These are phyloP conservation scores for Apocheima hispidaria DNA, from an alignment of 2,888 invertebrate species.

Conservation along the genomic window DNA sequence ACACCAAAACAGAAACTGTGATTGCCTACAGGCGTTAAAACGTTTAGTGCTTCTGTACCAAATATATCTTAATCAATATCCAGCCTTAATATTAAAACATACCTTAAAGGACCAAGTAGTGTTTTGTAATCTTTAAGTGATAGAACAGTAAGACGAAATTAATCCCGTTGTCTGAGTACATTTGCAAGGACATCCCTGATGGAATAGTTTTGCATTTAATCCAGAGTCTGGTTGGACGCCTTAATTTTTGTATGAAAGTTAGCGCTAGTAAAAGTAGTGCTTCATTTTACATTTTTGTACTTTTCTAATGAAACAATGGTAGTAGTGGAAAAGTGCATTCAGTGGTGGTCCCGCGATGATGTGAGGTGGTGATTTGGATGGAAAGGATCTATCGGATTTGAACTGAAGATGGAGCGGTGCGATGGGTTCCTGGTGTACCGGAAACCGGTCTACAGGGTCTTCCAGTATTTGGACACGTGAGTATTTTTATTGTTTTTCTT, in stretches of 20 bases:
- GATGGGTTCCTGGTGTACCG: slow-evolving; percentile 93
- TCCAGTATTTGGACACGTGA: slow-evolving; percentile 94
- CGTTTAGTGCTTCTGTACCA: slow-evolving; percentile 73
- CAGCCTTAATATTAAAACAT: slow-evolving; percentile 71
- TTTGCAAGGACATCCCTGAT: background rate
- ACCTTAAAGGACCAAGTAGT: slow-evolving; percentile 80
- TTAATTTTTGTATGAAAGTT: slow-evolving; percentile 72
- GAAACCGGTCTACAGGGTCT: slow-evolving; percentile 92
- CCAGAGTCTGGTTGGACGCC: slow-evolving; percentile 59
- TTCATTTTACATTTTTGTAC: slow-evolving; percentile 43
- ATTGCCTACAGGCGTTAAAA: slow-evolving; percentile 80
- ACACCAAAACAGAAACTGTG: slow-evolving; percentile 60
- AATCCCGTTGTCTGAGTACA: background rate
- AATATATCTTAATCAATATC: slow-evolving; percentile 68
- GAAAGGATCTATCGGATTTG: slow-evolving; percentile 45
- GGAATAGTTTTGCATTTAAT: slow-evolving; percentile 1
- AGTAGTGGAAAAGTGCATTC: slow-evolving; percentile 35
- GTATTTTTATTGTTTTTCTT: slow-evolving; percentile 62
- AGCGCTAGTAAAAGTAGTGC: slow-evolving; percentile 50
- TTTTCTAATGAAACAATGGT: slow-evolving; percentile 32
- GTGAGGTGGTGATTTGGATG: slow-evolving; percentile 50
- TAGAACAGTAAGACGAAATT: too few species aligned
- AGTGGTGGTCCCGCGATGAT: slow-evolving; percentile 53
- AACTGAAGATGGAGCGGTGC: slow-evolving; percentile 89
- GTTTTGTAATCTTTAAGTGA: slow-evolving; percentile 70